Evolutionary conservation across 2,797 vertebrate genomes (phyloP).

Genomic region (Danio kyathit): DNA sequence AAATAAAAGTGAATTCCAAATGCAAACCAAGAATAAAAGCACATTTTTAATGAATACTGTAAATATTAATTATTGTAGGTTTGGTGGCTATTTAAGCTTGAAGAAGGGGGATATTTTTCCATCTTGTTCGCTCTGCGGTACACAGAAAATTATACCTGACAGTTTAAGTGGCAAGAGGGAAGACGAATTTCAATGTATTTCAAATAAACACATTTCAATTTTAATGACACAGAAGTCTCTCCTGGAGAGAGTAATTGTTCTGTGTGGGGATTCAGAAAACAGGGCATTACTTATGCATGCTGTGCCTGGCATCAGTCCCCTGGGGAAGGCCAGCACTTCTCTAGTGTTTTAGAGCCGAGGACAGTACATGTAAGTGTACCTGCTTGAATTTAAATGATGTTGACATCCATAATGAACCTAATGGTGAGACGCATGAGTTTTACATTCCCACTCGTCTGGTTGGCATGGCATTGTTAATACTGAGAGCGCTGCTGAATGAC

Average conservation of each 20-base stretch:
- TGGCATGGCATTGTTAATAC: slow-evolving; percentile 49
- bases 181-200: slow-evolving; percentile 38
- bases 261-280: slow-evolving; percentile 31
- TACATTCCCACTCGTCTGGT: slow-evolving; percentile 15
- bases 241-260: slow-evolving; percentile 43
- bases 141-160: slow-evolving; percentile 34
- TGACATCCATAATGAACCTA: slow-evolving; percentile 57
- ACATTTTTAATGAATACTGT: slow-evolving; percentile 8
- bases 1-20: background rate
- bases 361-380: slow-evolving; percentile 28
- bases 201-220: slow-evolving; percentile 44
- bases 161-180: slow-evolving; percentile 16
- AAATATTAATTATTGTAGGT: slow-evolving; percentile 32
- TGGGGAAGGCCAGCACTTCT: slow-evolving; percentile 32
- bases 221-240: slow-evolving; percentile 44
- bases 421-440: slow-evolving; percentile 47
- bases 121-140: background rate
- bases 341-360: slow-evolving; percentile 34
- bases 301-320: slow-evolving; percentile 33
- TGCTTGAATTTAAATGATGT: slow-evolving; percentile 58
- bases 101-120: slow-evolving; percentile 1
- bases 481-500: slow-evolving; percentile 3
- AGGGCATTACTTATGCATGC: slow-evolving; percentile 48
- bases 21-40: background rate
- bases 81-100: slow-evolving; percentile 20